Conservation (phyloP, 2,113 vertebrate genomes). For the Ceuthmochares aereus region DNA sequence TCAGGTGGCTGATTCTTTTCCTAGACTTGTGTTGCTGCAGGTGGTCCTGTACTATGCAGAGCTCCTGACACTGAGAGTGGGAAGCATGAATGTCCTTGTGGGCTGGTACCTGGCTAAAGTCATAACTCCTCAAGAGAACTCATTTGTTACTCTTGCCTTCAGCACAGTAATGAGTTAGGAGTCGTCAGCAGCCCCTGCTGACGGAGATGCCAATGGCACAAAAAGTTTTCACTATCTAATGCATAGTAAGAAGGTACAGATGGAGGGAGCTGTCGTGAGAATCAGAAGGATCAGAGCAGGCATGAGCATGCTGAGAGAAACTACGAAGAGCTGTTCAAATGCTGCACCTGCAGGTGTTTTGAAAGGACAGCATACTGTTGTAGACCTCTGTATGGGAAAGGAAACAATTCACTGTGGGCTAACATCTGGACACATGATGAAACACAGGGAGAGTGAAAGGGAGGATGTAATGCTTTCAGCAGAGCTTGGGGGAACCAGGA, state of each 20-base stretch:
- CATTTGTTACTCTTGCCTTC: neutral
- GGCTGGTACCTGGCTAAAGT: neutral
- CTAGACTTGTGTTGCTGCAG: neutral
- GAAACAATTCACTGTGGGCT: neutral
- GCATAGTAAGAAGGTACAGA: neutral
- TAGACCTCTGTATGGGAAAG: neutral
- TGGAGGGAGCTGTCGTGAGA: neutral
- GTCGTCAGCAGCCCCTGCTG: neutral
- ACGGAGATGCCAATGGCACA: neutral
- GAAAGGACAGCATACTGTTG: fast-evolving
- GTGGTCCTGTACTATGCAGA: neutral
- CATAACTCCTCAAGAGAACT: neutral
- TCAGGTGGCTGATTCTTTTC: neutral
- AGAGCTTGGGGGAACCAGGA: neutral
- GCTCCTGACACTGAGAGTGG: neutral
- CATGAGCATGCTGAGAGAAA: neutral
- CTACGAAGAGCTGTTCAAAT: neutral
- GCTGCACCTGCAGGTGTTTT: neutral
- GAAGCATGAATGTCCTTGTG: neutral
- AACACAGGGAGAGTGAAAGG: neutral
- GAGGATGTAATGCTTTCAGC: neutral
- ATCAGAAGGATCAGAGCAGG: neutral
- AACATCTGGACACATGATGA: neutral
- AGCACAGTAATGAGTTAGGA: neutral
- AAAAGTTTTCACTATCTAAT: neutral